phyloP scores from a whole-genome alignment of 1,140 invertebrate genomes.

The Octopus bimaculoides region DNA sequence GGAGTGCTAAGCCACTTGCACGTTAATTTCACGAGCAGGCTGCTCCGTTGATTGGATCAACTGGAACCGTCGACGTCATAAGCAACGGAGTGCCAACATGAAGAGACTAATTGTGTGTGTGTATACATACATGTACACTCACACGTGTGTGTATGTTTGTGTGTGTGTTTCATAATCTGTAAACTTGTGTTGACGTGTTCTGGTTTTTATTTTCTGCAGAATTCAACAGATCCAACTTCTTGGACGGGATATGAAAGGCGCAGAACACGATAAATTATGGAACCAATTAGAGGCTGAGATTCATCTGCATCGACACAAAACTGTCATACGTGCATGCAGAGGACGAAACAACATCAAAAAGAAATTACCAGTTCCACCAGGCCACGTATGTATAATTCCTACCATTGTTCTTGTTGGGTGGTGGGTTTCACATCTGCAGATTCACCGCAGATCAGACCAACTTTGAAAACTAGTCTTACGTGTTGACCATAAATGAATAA shows the following conservation, averaged over 20 bases:
- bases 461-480: too few relatives aligned
- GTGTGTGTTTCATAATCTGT: not conserved
- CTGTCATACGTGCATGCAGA: constrained; percentile 66
- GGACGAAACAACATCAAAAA: constrained; percentile 50
- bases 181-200: too few relatives aligned
- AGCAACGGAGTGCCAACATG: too few relatives aligned
- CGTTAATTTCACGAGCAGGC: too few relatives aligned
- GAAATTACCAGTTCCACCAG: constrained; percentile 59
- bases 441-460: too few relatives aligned
- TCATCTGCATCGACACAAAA: constrained; percentile 79
- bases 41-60: too few relatives aligned
- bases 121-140: not conserved
- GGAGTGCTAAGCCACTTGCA: too few relatives aligned
- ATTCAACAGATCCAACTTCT: constrained; percentile 86
- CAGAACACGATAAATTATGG: constrained; percentile 79
- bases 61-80: too few relatives aligned
- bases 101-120: not conserved
- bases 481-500: too few relatives aligned
- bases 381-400: constrained; percentile 49
- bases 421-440: too few relatives aligned
- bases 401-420: too few relatives aligned
- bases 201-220: constrained; percentile 51
- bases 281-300: constrained; percentile 84
- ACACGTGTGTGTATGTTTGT: not conserved
- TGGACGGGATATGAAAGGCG: constrained; percentile 70